These are phyloP conservation scores for Escarpia spicata DNA, from an alignment of 2,888 invertebrate genomes.

Conservation along the genomic window DNA sequence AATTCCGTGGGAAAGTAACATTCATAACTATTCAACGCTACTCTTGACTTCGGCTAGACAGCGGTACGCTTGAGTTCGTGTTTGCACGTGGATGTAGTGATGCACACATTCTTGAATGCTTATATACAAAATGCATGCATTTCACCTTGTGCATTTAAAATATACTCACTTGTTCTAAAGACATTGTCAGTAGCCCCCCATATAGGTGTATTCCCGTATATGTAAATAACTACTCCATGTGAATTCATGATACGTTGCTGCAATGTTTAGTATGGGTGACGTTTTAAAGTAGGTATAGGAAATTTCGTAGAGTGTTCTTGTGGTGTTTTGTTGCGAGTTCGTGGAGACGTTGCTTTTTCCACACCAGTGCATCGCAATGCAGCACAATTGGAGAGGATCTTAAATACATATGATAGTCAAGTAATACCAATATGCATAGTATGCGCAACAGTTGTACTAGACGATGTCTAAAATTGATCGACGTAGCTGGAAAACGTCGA, in stretches of 20 bases:
- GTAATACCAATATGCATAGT: too few species aligned
- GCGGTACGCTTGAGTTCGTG: background rate
- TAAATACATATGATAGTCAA: too few species aligned
- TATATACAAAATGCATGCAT: background rate
- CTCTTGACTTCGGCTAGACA: background rate
- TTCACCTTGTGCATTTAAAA: background rate
- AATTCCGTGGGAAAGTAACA: background rate
- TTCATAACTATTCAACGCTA: background rate
- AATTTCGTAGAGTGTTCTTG: too few species aligned
- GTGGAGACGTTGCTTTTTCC: too few species aligned
- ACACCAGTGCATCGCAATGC: too few species aligned
- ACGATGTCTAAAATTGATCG: background rate
- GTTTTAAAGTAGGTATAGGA: too few species aligned
- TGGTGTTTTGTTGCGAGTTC: too few species aligned
- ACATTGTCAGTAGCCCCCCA: background rate
- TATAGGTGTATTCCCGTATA: background rate
- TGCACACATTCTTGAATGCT: background rate
- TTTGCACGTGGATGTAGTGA: background rate
- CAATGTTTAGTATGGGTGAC: too few species aligned
- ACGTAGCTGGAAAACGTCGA: background rate
- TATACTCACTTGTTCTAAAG: background rate
- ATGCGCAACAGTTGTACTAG: too few species aligned
- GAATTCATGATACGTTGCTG: too few species aligned
- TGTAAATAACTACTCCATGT: background rate
- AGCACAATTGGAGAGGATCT: too few species aligned